Percentiles rank a stretch among this genome's conserved stretches.
These are phyloP conservation scores for Echiichthys vipera DNA, from an alignment of 2,797 vertebrate species.

Conservation along the genomic window DNA sequence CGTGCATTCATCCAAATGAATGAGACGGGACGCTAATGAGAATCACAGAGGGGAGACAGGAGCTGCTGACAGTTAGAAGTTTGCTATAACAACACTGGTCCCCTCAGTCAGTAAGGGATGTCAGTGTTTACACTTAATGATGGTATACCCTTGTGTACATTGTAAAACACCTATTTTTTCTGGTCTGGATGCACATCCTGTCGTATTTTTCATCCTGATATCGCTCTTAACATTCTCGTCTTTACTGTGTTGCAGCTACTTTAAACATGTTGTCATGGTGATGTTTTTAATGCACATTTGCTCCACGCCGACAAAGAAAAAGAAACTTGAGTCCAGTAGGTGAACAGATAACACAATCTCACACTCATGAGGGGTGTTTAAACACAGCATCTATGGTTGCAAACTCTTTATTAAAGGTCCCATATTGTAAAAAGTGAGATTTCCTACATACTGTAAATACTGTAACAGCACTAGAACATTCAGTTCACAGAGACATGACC, in stretches of 20 bases:
- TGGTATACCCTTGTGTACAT: not conserved
- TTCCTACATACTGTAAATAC: too few species aligned
- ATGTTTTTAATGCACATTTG: conserved; percentile 7
- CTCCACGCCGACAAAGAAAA: not conserved
- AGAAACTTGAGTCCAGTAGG: not conserved
- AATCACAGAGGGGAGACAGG: conserved; percentile 19
- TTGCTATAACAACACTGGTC: conserved; percentile 25
- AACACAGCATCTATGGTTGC: not conserved
- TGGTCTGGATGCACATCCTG: not conserved
- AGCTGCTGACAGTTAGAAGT: conserved; percentile 26
- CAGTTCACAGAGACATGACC: too few species aligned
- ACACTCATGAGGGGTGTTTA: not conserved
- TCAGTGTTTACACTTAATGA: conserved; percentile 14
- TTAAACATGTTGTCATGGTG: not conserved
- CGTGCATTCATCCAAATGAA: conserved; percentile 22
- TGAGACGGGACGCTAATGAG: conserved; percentile 58
- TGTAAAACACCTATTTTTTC: not conserved
- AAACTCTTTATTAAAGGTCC: not conserved
- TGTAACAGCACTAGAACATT: too few species aligned
- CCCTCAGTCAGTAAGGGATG: not conserved
- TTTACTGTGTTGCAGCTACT: not conserved
- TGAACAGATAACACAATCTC: not conserved
- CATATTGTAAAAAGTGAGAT: too few species aligned
- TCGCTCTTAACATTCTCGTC: not conserved
- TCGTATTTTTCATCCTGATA: not conserved